Evolutionary conservation across 2,113 vertebrate genomes (phyloP), one percentile per base, ranked within the genome.

Genomic region (Okapia johnstoni): DNA sequence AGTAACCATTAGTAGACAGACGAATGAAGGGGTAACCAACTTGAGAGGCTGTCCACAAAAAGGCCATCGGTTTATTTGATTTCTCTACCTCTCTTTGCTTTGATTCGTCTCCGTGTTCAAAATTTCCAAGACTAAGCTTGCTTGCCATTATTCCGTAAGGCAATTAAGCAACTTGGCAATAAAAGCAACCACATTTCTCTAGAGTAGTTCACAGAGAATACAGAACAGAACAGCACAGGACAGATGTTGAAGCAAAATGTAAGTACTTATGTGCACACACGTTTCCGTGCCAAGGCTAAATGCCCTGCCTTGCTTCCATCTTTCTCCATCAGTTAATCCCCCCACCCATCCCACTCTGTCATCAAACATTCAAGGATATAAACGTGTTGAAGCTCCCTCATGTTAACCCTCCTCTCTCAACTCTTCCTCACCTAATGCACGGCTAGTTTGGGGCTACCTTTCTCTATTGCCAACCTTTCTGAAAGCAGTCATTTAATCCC

Each of bases 51-150:
- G 61, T 97, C 96, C 63, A 28, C 61, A 89, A 97, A 97, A 84
- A 95, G 94, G 89, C 96, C 84, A 96, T 97, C 93, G 1, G 87
- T 97, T 87, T 98, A 60, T 94, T 97, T 97, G 97, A 97, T 97
- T 97, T 93, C 95, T 40, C 83, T 97, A 30, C 58, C 92, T 97
- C 93, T 93, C 93, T 89, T 90, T 57, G 61, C 84, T 98, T 96
- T 94, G 92, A 97, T 63, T 63, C 6, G 43, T 95, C 97, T 97
- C 85, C 15, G 30, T 60, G n/a, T 26, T 52, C 43, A 33, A 90
- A 96, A 96, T 63, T 88, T 89, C 88, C 21, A 76, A 95, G 84
- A 96, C 80, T 5, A 36, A 80, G 94, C 79, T 76, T 0, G 0
- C 93, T 94, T 92, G 96, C 84, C 70, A 52, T 93, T 96, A 95